A percentile compares a stretch with the other conserved stretches of the same genome.
These are phyloP conservation scores for Dysmachus trigonus DNA, from an alignment of 2,888 invertebrate species.

Conservation along the genomic window DNA sequence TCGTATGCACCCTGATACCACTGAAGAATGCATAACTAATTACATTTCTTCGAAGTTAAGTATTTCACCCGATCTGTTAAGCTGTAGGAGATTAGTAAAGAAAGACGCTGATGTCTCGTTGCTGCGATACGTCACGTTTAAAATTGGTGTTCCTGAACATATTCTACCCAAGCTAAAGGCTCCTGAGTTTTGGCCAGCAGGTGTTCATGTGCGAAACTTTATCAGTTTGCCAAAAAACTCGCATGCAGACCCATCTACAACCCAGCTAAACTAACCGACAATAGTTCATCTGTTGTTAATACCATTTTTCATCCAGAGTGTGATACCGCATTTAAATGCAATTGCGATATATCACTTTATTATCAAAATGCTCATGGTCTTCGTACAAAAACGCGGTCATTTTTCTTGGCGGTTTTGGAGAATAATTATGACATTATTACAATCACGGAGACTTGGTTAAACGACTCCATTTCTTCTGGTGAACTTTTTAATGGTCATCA, in stretches of 20 bases:
- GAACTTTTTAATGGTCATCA: neutral
- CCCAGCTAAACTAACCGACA: neutral
- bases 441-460: neutral
- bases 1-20: neutral
- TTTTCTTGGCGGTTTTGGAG: neutral
- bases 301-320: neutral
- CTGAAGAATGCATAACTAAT: neutral
- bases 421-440: neutral
- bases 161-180: neutral
- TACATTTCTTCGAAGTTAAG: neutral
- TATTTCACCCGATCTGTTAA: neutral
- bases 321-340: neutral
- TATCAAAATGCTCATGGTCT: neutral
- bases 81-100: neutral
- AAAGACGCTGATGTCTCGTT: neutral
- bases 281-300: neutral
- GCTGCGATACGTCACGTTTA: neutral
- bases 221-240: neutral
- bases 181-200: neutral
- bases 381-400: neutral
- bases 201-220: neutral
- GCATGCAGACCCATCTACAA: neutral
- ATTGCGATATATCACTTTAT: neutral
- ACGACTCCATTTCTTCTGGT: neutral
- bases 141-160: neutral